Conservation (phyloP, 30 jellyfish, hydroid and myxozoan genomes). For the Morbakka virulenta region DNA sequence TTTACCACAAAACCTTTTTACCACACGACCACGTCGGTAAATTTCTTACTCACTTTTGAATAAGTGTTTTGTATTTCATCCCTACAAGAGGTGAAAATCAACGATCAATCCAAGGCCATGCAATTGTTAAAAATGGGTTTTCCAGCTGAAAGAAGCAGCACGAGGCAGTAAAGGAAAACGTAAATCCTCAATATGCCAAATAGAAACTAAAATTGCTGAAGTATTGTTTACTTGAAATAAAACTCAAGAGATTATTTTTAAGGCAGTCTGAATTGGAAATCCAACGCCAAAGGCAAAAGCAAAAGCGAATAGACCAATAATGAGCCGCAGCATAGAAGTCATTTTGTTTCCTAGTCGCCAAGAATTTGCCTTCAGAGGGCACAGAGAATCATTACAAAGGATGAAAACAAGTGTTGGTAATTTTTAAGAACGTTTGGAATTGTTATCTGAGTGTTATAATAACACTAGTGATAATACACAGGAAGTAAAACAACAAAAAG, state of each 20-base stretch:
- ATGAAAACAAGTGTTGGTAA: constrained; percentile 8
- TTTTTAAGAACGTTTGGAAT: constrained; percentile 4
- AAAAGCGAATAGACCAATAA: constrained; percentile 1
- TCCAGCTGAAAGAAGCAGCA: constrained; percentile 21
- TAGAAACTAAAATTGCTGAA: constrained; percentile 16
- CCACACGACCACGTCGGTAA: not conserved
- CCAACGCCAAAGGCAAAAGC: not conserved
- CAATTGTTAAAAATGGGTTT: constrained; percentile 12
- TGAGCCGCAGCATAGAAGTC: not conserved
- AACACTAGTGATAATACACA: no score
- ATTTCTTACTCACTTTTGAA: not conserved
- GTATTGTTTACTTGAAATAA: constrained; percentile 5
- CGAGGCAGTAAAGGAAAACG: constrained; percentile 16
- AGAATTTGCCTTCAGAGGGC: constrained; percentile 35
- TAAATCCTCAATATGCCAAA: constrained; percentile 7
- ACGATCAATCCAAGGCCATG: constrained; percentile 15
- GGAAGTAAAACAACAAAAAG: no score
- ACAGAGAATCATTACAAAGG: constrained; percentile 8
- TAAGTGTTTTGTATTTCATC: constrained; percentile 5
- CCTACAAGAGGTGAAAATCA: constrained; percentile 27
- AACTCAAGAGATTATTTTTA: not conserved
- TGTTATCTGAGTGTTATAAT: constrained; percentile 8
- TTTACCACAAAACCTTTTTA: constrained; percentile 4
- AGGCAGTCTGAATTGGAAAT: not conserved
- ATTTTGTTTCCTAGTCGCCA: constrained; percentile 13